Evolutionary conservation across 2,113 vertebrate species (phyloP).

Genomic region (Eidolon helvum): DNA sequence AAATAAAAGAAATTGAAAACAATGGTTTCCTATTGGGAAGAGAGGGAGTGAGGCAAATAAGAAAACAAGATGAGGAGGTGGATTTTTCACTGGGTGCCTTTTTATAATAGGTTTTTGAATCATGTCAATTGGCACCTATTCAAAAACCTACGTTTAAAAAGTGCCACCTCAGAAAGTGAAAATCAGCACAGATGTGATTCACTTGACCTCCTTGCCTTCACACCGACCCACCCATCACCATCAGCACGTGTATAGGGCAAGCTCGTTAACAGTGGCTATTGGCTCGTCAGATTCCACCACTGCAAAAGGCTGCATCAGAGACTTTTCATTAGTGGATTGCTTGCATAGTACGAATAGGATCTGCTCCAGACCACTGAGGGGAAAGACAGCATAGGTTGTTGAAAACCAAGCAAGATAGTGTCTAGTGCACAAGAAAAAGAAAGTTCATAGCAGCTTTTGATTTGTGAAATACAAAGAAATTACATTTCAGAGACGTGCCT

Average conservation of each 20-base stretch:
- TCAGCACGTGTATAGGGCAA: not conserved
- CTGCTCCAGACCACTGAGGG: not conserved
- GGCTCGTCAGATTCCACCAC: not conserved
- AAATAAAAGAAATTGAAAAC: not conserved
- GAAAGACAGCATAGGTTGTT: not conserved
- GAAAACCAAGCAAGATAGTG: not conserved
- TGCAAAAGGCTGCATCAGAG: not conserved
- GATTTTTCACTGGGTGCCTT: not conserved
- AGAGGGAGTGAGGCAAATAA: not conserved
- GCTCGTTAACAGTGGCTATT: not conserved
- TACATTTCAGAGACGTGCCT: not conserved
- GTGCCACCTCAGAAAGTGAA: not conserved
- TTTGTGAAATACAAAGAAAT: constrained; percentile 29
- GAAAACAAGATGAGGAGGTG: not conserved
- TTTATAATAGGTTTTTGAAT: not conserved
- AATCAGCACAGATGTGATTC: not conserved
- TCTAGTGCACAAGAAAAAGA: not conserved
- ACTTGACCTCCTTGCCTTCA: not conserved
- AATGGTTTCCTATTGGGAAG: not conserved
- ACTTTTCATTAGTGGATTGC: not conserved
- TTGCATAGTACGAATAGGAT: not conserved
- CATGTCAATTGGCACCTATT: not conserved
- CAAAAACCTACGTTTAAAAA: not conserved
- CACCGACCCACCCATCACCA: no score
- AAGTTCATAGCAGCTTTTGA: not conserved